Conservation (phyloP, 2,797 vertebrate genomes). For the Aeoliscus strigatus region DNA sequence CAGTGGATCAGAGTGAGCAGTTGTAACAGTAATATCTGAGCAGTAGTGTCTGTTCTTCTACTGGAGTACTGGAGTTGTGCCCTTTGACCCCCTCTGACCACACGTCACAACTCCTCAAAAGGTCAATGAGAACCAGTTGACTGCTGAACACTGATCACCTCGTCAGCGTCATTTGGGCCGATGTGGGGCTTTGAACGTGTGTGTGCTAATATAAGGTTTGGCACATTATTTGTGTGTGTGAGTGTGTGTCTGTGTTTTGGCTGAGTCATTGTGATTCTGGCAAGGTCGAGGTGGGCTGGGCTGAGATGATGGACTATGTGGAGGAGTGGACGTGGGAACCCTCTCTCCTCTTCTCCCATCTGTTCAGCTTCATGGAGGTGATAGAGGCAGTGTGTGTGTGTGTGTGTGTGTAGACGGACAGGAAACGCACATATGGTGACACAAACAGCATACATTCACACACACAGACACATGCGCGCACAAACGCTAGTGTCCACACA, state of each 20-base stretch:
- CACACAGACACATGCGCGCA: not conserved
- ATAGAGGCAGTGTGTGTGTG: constrained; percentile 34
- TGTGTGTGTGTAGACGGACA: not conserved
- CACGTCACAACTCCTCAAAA: too few species aligned
- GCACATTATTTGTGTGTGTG: constrained; percentile 9
- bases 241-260: constrained; percentile 45
- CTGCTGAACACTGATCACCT: too few species aligned
- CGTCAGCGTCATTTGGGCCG: too few species aligned
- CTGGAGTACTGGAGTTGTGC: too few species aligned
- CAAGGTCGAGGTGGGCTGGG: constrained; percentile 46
- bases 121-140: too few species aligned
- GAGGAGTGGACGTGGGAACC: constrained; percentile 63
- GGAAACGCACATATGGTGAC: not conserved
- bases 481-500: constrained; percentile 9
- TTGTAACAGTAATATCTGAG: too few species aligned
- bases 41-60: too few species aligned
- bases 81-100: too few species aligned
- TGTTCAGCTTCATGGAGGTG: constrained; percentile 53
- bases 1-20: too few species aligned
- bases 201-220: too few species aligned
- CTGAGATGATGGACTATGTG: constrained; percentile 47
- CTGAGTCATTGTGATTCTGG: constrained; percentile 63
- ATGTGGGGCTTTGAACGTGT: constrained; percentile 5
- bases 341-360: constrained; percentile 70
- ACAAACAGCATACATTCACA: constrained; percentile 9